Evolutionary conservation across 2,113 vertebrate genomes (phyloP), one percentile per base, ranked within the genome.

Genomic region (Fregetta grallaria): DNA sequence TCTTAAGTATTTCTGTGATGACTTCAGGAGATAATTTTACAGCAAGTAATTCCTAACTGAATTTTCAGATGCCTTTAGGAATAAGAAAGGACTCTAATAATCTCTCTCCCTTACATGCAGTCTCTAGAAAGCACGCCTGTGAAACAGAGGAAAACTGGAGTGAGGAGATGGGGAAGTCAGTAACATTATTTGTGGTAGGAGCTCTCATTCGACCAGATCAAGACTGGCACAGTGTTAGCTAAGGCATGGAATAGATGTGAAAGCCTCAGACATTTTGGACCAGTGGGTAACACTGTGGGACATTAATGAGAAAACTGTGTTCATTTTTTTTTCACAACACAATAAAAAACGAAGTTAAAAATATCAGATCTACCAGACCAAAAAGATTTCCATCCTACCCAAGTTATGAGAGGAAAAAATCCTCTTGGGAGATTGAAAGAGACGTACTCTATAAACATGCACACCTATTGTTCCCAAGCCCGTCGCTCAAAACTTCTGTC

Each of bases 271-370:
- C 20, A 36, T 78, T 63, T 26, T 47, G 55, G 67, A 40, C 49
- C 55, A 40, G 38, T 0, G 1, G n/a, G 62, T 75, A 53, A 65
- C 32, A 44, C 47, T 45, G 30, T 38, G 38, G 65, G 49, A 58
- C 1, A 0, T 74, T 53, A 86, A 74, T 0, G 1, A 47, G 38
- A 67, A 71, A 22, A 49, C 0, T 27, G 8, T 8, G 15, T 32
- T 78, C 26, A 11, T 11, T 62, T 85, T 62, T 53, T 53, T 79
- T 68, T 62, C 30, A n/a, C 17, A 44, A 55, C 22, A 73, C 47
- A 68, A 52, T 68, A 68, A 82, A 82, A 86, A 94, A 10, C 44
- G 36, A 73, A 30, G 19, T 59, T 83, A 86, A 89, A 84, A 74
- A 74, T 65, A 90, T 40, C n/a, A 56, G 66, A 90, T 23, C n/a